phyloP scores from a whole-genome alignment of 2,113 vertebrate species.

The Sturnira hondurensis region DNA sequence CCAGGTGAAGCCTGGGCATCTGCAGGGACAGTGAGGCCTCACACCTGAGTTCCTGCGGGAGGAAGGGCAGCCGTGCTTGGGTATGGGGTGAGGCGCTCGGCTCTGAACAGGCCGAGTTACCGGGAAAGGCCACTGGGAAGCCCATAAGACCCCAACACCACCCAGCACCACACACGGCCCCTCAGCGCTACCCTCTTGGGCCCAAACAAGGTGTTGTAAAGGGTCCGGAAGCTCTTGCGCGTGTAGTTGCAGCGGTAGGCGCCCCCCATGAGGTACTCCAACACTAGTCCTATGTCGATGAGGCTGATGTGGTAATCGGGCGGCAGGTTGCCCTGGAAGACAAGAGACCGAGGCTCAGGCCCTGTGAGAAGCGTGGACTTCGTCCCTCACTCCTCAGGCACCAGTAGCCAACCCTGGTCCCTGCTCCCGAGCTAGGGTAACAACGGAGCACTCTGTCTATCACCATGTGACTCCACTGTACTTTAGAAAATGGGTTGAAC shows the following conservation, averaged over 20 bases:
- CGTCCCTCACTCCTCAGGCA: background rate
- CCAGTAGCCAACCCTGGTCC: accelerated
- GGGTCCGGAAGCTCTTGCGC: slow-evolving; percentile 93
- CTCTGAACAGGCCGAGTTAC: background rate
- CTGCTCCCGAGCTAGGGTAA: background rate
- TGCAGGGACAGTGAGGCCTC: background rate
- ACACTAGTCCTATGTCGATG: slow-evolving; percentile 96
- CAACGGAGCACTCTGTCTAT: background rate
- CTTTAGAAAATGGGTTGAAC: background rate
- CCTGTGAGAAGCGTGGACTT: background rate
- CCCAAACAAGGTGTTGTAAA: slow-evolving; percentile 98
- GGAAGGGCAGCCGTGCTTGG: background rate
- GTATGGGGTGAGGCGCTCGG: background rate
- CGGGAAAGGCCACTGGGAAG: background rate
- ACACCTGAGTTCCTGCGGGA: background rate
- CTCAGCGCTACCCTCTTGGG: slow-evolving; percentile 90
- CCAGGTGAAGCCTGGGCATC: too few relatives aligned
- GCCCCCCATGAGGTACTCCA: slow-evolving; percentile 98
- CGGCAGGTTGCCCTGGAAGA: slow-evolving; percentile 93
- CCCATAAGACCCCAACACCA: background rate
- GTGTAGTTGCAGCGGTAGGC: slow-evolving; percentile 98
- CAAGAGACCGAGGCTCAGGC: slow-evolving; percentile 20
- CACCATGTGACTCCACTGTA: background rate
- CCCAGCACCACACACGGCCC: background rate
- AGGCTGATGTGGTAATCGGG: slow-evolving; percentile 99